A percentile compares a stretch with the other conserved stretches of the same genome.
phyloP scores from a whole-genome alignment of 2,888 invertebrate species.

The Therioaphis trifolii region DNA sequence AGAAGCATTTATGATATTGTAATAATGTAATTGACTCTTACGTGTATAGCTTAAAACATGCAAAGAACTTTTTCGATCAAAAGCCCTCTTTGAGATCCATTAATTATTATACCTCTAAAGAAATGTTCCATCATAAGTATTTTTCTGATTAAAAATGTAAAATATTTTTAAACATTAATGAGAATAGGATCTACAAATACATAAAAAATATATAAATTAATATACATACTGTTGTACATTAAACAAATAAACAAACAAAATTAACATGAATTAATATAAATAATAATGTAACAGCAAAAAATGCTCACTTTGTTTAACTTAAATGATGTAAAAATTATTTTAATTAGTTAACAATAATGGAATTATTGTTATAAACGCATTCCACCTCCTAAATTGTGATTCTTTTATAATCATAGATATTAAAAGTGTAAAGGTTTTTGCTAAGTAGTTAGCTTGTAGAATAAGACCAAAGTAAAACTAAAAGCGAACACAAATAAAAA shows the following conservation, averaged over 20 bases:
- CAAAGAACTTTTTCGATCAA: constrained; percentile 31
- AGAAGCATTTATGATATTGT: not conserved
- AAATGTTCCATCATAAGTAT: constrained; percentile 42
- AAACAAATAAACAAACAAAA: constrained; percentile 41
- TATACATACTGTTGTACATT: constrained; percentile 37
- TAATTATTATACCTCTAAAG: constrained; percentile 40
- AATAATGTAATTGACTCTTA: constrained; percentile 54
- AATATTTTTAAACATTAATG: constrained; percentile 7
- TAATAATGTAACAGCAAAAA: constrained; percentile 34
- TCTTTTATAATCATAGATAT: not conserved
- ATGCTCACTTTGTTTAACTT: constrained; percentile 41
- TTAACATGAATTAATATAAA: constrained; percentile 39
- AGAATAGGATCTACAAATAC: constrained; percentile 49
- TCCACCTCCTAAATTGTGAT: not conserved
- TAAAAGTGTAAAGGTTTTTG: not conserved
- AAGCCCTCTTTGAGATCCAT: constrained; percentile 49
- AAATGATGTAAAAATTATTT: constrained; percentile 8
- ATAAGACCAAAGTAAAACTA: not conserved
- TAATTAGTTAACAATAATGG: not conserved
- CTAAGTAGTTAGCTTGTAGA: not conserved
- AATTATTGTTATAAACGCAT: no score
- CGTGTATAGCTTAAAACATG: constrained; percentile 28
- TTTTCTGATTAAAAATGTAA: constrained; percentile 33
- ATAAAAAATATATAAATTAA: not conserved
- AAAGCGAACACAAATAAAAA: not conserved